A percentile compares a stretch with the other conserved stretches of the same genome.
Evolutionary conservation across 2,797 vertebrate species (phyloP).

Genomic region (Strix occidentalis): DNA sequence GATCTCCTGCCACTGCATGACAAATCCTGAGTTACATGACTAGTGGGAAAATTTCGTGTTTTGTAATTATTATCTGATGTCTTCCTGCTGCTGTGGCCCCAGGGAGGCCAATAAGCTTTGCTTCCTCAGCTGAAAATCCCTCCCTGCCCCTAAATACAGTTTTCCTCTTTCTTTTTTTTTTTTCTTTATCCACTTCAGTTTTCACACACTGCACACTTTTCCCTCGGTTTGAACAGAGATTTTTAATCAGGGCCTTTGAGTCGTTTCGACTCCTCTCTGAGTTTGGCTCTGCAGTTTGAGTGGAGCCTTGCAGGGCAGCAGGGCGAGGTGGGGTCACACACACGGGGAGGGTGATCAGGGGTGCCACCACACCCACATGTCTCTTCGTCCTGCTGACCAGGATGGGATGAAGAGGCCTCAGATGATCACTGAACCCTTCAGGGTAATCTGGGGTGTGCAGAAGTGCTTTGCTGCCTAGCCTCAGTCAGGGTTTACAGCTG

Average conservation of each 20-base stretch:
- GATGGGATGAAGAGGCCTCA: background rate
- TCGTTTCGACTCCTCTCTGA: background rate
- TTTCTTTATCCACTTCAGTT: background rate
- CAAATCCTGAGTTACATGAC: background rate
- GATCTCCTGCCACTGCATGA: background rate
- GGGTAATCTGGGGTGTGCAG: background rate
- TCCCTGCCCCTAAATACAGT: fast-evolving
- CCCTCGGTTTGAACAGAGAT: background rate
- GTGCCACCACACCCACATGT: too few relatives aligned
- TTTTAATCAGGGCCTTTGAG: background rate
- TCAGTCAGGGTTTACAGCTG: background rate
- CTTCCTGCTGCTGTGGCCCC: background rate
- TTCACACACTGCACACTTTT: background rate
- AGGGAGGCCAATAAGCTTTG: background rate
- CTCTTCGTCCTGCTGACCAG: background rate
- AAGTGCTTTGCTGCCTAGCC: background rate
- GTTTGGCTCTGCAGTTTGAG: background rate
- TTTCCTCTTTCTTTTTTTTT: background rate
- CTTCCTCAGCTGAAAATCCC: background rate
- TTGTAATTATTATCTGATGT: background rate
- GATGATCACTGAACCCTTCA: background rate
- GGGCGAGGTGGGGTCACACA: background rate
- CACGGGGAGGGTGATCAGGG: background rate
- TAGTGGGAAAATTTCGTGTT: background rate
- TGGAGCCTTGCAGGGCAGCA: background rate